A percentile compares a stretch with the other conserved stretches of the same genome.
Evolutionary conservation across 1,140 invertebrate species (phyloP).

Genomic region (Ganaspis sp.): DNA sequence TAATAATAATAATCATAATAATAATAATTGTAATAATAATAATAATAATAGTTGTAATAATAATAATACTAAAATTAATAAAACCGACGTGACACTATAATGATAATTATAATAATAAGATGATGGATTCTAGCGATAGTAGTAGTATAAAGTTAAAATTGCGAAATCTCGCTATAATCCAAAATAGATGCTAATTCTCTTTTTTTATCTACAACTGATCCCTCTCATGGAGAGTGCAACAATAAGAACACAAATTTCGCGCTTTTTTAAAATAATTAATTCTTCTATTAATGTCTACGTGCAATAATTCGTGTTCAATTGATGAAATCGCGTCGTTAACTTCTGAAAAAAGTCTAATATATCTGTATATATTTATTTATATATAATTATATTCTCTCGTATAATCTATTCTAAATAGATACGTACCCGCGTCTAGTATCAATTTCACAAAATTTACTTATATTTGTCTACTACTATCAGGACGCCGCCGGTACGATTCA

Average conservation of each 20-base stretch:
- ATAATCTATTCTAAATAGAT: conserved; percentile 55
- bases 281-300: conserved; percentile 3
- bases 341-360: conserved; percentile 54
- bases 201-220: conserved; percentile 15
- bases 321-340: conserved; percentile 34
- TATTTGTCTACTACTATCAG: conserved; percentile 44
- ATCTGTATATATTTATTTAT: conserved; percentile 52
- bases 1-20: too few relatives aligned
- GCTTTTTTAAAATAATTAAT: conserved; percentile 22
- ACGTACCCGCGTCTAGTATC: conserved; percentile 56
- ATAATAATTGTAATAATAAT: conserved; percentile 55
- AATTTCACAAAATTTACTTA: conserved; percentile 44
- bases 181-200: conserved; percentile 17
- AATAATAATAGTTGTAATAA: too few relatives aligned
- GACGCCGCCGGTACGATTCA: conserved; percentile 46
- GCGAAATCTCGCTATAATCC: conserved; percentile 34
- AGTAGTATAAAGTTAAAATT: conserved; percentile 10
- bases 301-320: conserved; percentile 28
- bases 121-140: neutral
- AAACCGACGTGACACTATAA: conserved; percentile 44
- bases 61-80: conserved; percentile 46
- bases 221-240: conserved; percentile 16
- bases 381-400: conserved; percentile 53
- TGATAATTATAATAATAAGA: conserved; percentile 55
- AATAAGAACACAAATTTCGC: conserved; percentile 36